Evolutionary conservation across 2,888 invertebrate genomes (phyloP), one percentile per base, ranked within the genome.

Genomic region (Protula sp.): DNA sequence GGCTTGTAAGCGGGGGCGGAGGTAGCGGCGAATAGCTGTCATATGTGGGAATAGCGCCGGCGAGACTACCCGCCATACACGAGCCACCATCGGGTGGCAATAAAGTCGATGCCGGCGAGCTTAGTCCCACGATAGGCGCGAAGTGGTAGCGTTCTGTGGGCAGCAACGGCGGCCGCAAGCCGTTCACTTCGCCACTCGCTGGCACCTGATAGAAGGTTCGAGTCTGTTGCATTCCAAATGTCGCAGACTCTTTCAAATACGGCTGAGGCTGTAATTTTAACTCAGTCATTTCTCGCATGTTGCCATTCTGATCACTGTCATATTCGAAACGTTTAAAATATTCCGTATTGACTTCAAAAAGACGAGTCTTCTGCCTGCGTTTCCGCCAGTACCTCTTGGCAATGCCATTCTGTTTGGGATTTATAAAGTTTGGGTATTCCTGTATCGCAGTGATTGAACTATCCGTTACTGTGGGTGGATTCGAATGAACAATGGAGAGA

Each of bases 341-440:
- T 30, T 73, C 70, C 55, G 45, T 53, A 30, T 73, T 73, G 2
- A 72, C 68, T 55, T 76, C 72, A 58, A 72, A 74, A 56, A 77
- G 69, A 28, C 75, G 62, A 57, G 75, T 74, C 29, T 71, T 70
- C 58, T 75, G 74, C 14, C 73, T 70, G 58, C 75, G 71, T 64
- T 90, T 91, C 71, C 90, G 90, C 81, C 94, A 94, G 78, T 94
- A 94, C 75, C 92, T 92, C 66, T 91, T 87, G 0, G 94, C 94
- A 0, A 92, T 92, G 45, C 91, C 92, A 80, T 92, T 94, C 81
- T 94, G 94, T 78, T 91, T 90, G 0, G 93, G 92, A 80, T 94
- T 93, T 77, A 93, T 94, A 80, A 94, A 94, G 74, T 90, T 85
- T 64, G 73, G 69, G 55, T 60, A 63, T 59, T 64, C 54, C 54